These are phyloP conservation scores for Carassius gibelio DNA, from an alignment of 2,113 vertebrate species.

Conservation along the genomic window DNA sequence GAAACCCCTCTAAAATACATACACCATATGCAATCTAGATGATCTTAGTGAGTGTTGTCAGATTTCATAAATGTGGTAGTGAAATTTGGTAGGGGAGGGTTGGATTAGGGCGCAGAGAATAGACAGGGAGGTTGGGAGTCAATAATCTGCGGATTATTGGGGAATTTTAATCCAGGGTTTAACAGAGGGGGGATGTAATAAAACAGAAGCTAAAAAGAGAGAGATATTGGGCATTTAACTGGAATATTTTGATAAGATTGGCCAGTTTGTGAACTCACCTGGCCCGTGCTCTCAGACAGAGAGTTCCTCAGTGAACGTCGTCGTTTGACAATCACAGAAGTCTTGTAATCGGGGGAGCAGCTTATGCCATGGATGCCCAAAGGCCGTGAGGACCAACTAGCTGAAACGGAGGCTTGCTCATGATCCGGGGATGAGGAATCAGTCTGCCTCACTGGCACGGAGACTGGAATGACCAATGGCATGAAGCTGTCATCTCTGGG, in stretches of 20 bases:
- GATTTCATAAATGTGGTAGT: slow-evolving; percentile 46
- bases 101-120: slow-evolving; percentile 58
- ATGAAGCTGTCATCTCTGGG: slow-evolving; percentile 83
- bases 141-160: slow-evolving; percentile 11
- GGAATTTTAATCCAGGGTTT: slow-evolving; percentile 37
- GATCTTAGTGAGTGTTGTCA: slow-evolving; percentile 62
- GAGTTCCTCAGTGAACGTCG: slow-evolving; percentile 85
- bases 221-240: neutral
- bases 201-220: neutral
- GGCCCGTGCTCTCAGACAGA: slow-evolving; percentile 77
- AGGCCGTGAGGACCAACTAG: slow-evolving; percentile 70
- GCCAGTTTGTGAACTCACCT: slow-evolving; percentile 73
- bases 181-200: neutral
- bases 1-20: neutral
- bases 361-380: slow-evolving; percentile 70
- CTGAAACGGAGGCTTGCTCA: slow-evolving; percentile 64
- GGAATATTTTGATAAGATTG: too few species aligned
- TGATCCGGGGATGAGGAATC: slow-evolving; percentile 74
- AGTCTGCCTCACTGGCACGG: slow-evolving; percentile 87
- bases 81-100: neutral
- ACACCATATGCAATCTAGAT: slow-evolving; percentile 66
- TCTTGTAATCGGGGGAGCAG: slow-evolving; percentile 80
- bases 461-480: slow-evolving; percentile 95
- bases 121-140: neutral
- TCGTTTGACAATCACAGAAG: slow-evolving; percentile 91